Evolutionary conservation across 2,888 invertebrate species (phyloP).

Genomic region (Melieria crassipennis): DNA sequence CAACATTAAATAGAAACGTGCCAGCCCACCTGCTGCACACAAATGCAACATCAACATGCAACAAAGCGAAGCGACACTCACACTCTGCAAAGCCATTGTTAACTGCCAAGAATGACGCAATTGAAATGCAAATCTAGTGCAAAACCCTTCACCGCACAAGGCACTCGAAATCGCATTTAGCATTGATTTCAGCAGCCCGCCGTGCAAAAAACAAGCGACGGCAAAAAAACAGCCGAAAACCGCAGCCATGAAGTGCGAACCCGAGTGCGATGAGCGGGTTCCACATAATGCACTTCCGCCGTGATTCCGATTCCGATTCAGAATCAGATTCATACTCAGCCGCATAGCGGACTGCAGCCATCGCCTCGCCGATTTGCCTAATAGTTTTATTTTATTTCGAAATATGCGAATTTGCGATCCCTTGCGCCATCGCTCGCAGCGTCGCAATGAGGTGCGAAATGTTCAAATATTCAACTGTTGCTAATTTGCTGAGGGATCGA

Average conservation of each 20-base stretch:
- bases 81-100: not conserved
- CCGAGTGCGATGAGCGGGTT: constrained; percentile 5
- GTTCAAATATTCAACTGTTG: constrained; percentile 53
- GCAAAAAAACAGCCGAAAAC: not conserved
- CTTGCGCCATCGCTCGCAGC: not conserved
- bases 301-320: not conserved
- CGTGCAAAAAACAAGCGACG: not conserved
- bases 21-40: too few relatives aligned
- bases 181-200: constrained; percentile 9
- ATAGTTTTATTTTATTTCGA: constrained; percentile 20
- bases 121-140: constrained; percentile 54
- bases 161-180: constrained; percentile 23
- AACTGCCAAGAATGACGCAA: constrained; percentile 49
- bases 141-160: not conserved
- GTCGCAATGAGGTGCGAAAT: constrained; percentile 19
- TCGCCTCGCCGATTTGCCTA: not conserved
- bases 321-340: not conserved
- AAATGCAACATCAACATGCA: too few relatives aligned
- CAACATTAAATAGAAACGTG: too few relatives aligned
- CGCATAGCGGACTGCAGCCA: too few relatives aligned
- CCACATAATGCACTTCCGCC: constrained; percentile 20
- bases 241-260: not conserved
- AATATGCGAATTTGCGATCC: too few relatives aligned
- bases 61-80: too few relatives aligned
- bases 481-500: constrained; percentile 60